These are phyloP conservation scores for Pogonocichla stellata DNA, from an alignment of 2,113 vertebrate genomes.

Conservation along the genomic window DNA sequence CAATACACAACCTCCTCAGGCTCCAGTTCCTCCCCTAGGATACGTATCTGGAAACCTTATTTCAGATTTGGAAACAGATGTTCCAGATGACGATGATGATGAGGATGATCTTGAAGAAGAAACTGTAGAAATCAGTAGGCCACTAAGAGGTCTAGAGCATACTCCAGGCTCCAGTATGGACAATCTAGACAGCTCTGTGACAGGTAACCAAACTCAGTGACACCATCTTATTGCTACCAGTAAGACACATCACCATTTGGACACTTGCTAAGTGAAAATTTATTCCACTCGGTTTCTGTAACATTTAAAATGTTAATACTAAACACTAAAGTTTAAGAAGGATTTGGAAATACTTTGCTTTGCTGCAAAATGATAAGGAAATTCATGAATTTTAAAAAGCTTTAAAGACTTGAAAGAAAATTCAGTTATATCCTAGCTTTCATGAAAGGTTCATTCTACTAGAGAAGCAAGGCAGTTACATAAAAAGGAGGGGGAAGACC, in stretches of 20 bases:
- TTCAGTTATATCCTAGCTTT: conserved; percentile 73
- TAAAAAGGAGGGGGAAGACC: conserved; percentile 1
- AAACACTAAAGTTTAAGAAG: conserved; percentile 75
- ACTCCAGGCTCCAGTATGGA: conserved; percentile 97
- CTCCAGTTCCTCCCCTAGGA: conserved; percentile 92
- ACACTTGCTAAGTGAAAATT: conserved; percentile 52
- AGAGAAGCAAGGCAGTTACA: conserved; percentile 55
- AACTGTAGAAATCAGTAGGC: conserved; percentile 87
- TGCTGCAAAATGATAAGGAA: conserved; percentile 87
- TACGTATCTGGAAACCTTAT: conserved; percentile 95
- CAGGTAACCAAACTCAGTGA: conserved; percentile 79
- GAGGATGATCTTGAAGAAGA: conserved; percentile 92
- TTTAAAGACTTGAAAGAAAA: conserved; percentile 78
- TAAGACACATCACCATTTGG: conserved; percentile 41
- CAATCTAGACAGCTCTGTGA: conserved; percentile 97
- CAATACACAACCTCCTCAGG: conserved; percentile 90
- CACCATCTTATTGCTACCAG: conserved; percentile 24
- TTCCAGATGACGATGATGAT: conserved; percentile 91
- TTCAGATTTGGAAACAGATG: conserved; percentile 95
- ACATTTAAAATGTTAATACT: conserved; percentile 75
- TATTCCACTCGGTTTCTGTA: conserved; percentile 67
- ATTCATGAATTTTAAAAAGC: conserved; percentile 92
- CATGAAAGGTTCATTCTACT: conserved; percentile 69
- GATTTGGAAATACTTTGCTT: conserved; percentile 81
- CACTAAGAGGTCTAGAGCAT: conserved; percentile 88